Percentiles rank a stretch among this genome's conserved stretches.
These are phyloP conservation scores for Montipora capricornis DNA, from an alignment of 64 coral and sea anemone genomes.

Conservation along the genomic window DNA sequence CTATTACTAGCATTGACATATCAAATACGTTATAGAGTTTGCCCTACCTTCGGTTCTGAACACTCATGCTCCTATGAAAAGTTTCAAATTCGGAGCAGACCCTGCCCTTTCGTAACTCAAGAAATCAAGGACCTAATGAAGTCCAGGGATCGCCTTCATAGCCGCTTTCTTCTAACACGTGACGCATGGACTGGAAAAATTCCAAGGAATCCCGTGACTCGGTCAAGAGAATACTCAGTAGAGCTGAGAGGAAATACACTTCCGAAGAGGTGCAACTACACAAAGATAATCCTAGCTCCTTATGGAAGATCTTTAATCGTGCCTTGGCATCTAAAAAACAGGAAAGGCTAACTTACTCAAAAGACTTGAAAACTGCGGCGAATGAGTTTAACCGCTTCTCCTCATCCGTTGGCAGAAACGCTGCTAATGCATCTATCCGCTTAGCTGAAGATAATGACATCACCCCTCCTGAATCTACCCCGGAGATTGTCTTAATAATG, in stretches of 20 bases:
- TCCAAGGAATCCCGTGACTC: constrained; percentile 10
- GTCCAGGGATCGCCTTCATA: not conserved
- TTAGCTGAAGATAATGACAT: not conserved
- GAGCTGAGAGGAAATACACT: constrained; percentile 35
- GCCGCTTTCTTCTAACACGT: too few species aligned
- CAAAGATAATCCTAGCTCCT: not conserved
- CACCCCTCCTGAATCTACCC: not conserved
- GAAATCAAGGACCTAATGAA: constrained; percentile 73
- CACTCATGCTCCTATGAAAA: constrained; percentile 22
- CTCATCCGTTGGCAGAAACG: not conserved
- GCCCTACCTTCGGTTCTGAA: constrained; percentile 30
- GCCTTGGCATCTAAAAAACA: constrained; percentile 23
- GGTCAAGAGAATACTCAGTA: constrained; percentile 1
- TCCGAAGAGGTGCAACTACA: not conserved
- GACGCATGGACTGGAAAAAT: too few species aligned
- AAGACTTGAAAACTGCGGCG: constrained; percentile 35
- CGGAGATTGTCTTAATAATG: not conserved
- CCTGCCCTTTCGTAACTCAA: constrained; percentile 61
- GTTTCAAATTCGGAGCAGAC: constrained; percentile 23
- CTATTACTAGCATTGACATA: too few species aligned
- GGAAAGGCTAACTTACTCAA: constrained; percentile 36
- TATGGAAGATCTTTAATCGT: constrained; percentile 51
- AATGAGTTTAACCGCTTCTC: constrained; percentile 41
- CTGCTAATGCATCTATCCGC: not conserved
- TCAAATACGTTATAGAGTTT: too few species aligned